Percentiles rank a stretch among this genome's conserved stretches.
Evolutionary conservation across 2,113 vertebrate species (phyloP).

Genomic region (Rhadina sibilatrix): DNA sequence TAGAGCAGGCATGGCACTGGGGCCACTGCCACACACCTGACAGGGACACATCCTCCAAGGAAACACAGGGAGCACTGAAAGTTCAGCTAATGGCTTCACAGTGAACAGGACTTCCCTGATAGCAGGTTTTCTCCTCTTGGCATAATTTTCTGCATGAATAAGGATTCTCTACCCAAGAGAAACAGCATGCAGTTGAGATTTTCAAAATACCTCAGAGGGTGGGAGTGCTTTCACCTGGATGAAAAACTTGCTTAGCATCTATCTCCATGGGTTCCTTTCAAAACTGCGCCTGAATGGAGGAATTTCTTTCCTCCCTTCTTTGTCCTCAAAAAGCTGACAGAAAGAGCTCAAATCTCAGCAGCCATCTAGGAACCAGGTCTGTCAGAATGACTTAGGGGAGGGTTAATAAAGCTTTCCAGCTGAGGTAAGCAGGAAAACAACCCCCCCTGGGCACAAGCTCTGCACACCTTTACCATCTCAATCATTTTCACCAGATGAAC

Average conservation of each 20-base stretch:
- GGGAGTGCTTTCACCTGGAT: not conserved
- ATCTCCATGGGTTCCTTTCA: not conserved
- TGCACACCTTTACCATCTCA: not conserved
- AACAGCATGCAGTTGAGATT: not conserved
- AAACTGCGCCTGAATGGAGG: not conserved
- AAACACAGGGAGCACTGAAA: not conserved
- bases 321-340: not conserved
- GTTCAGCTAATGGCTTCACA: not conserved
- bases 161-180: not conserved
- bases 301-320: not conserved
- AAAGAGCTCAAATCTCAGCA: not conserved
- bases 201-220: not conserved
- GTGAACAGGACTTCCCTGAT: rapidly evolving
- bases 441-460: not conserved
- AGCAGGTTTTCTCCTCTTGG: not conserved
- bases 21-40: not conserved
- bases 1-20: not conserved
- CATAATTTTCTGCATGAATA: not conserved
- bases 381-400: not conserved
- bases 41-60: not conserved
- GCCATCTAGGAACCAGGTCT: not conserved
- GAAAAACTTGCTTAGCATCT: not conserved
- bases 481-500: not conserved
- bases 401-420: not conserved
- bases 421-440: not conserved